Percentiles rank a stretch among this genome's conserved stretches.
Evolutionary conservation across 2,797 vertebrate genomes (phyloP).

Genomic region (Paramormyrops hopkinsi): DNA sequence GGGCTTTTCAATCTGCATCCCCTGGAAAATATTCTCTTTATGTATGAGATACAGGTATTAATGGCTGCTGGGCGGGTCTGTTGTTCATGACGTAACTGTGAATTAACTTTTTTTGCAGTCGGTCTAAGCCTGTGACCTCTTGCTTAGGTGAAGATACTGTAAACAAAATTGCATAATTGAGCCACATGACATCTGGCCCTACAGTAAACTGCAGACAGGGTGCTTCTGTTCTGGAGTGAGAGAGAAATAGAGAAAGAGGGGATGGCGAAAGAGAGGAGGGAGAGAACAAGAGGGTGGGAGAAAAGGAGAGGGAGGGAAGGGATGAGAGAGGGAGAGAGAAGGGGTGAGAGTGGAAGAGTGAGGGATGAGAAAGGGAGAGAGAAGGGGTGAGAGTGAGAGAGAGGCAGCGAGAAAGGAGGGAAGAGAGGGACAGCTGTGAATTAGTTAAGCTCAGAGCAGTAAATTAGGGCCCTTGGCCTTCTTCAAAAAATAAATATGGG

Average conservation of each 20-base stretch:
- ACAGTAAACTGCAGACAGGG: neutral
- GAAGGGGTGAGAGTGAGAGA: neutral
- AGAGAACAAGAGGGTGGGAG: neutral
- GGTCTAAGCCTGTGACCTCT: neutral
- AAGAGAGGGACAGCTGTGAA: constrained; percentile 2
- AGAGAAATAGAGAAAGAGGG: neutral
- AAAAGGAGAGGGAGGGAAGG: constrained; percentile 19
- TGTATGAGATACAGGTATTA: neutral
- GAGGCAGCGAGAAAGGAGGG: constrained; percentile 9
- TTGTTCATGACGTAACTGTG: neutral
- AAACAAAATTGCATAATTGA: neutral
- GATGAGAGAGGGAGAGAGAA: constrained; percentile 31
- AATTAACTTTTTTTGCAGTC: neutral
- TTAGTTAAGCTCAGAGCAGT: constrained; percentile 53
- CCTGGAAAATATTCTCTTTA: neutral
- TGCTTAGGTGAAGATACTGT: neutral
- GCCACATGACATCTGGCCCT: neutral
- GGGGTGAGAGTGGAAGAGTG: neutral
- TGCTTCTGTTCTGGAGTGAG: neutral
- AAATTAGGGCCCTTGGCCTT: constrained; percentile 50
- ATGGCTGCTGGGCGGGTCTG: neutral
- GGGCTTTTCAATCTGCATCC: neutral
- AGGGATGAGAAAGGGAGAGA: neutral
- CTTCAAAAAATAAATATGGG: constrained; percentile 50
- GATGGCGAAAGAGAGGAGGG: neutral